These are phyloP conservation scores for Phoeniculus purpureus DNA, from an alignment of 2,797 vertebrate species.

Conservation along the genomic window DNA sequence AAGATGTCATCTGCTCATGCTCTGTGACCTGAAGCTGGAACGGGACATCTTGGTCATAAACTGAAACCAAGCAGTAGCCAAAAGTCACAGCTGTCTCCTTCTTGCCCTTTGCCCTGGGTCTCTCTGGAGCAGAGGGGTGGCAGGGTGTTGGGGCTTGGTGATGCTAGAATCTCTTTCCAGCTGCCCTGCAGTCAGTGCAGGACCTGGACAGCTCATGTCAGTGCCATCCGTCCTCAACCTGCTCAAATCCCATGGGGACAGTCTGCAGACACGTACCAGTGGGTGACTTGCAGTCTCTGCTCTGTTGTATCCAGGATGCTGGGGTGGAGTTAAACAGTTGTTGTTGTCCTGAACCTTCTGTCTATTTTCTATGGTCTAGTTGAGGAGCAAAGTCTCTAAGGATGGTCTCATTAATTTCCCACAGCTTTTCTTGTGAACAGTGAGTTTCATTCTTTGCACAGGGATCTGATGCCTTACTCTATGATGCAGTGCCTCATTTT, in stretches of 20 bases:
- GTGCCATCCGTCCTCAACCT: neutral
- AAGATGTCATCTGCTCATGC: neutral
- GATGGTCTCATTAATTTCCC: neutral
- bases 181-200: neutral
- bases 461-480: neutral
- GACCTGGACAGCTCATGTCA: fast-evolving
- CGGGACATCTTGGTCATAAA: neutral
- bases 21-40: neutral
- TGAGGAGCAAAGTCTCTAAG: neutral
- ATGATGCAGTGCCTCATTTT: neutral
- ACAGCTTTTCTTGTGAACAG: neutral
- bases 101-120: neutral
- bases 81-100: neutral
- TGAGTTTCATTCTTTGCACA: neutral
- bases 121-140: neutral
- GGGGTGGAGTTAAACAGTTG: fast-evolving
- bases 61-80: neutral
- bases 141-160: fast-evolving
- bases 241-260: neutral
- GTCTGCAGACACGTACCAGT: fast-evolving
- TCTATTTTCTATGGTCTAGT: neutral
- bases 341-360: neutral
- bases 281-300: fast-evolving
- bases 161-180: neutral
- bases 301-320: neutral